Conservation (phyloP, 2,113 vertebrate species). For the Corapipo altera region DNA sequence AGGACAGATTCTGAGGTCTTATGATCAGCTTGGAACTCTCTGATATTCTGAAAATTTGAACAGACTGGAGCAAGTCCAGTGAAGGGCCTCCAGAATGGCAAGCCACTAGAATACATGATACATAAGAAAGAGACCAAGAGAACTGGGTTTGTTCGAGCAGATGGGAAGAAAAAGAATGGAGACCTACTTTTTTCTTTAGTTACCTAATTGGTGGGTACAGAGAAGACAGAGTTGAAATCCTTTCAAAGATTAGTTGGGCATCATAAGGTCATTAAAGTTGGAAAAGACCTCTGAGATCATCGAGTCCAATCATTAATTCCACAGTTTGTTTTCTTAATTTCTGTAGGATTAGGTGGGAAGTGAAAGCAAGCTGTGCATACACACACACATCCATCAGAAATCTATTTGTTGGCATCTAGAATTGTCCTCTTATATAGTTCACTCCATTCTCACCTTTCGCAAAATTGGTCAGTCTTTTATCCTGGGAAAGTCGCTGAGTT, state of each 20-base stretch:
- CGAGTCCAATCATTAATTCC: background rate
- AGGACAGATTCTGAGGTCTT: background rate
- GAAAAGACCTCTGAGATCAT: background rate
- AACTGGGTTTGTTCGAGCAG: background rate
- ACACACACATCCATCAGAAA: background rate
- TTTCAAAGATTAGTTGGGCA: background rate
- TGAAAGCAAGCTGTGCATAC: background rate
- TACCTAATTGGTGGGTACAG: background rate
- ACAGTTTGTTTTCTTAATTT: background rate
- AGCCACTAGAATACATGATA: background rate
- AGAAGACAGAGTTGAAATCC: background rate
- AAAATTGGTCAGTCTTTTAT: background rate
- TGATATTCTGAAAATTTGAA: background rate
- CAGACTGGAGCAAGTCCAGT: background rate
- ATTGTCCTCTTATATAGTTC: background rate
- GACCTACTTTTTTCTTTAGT: background rate
- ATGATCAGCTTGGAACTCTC: background rate
- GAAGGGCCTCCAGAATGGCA: background rate
- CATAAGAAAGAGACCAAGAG: background rate
- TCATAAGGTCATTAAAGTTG: background rate
- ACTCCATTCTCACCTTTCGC: background rate
- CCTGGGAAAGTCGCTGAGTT: background rate
- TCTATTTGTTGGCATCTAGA: background rate
- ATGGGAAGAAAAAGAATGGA: background rate
- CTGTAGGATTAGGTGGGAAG: background rate